Evolutionary conservation across 2,888 invertebrate genomes (phyloP), one percentile per base, ranked within the genome.

Genomic region (Unio pictorum): DNA sequence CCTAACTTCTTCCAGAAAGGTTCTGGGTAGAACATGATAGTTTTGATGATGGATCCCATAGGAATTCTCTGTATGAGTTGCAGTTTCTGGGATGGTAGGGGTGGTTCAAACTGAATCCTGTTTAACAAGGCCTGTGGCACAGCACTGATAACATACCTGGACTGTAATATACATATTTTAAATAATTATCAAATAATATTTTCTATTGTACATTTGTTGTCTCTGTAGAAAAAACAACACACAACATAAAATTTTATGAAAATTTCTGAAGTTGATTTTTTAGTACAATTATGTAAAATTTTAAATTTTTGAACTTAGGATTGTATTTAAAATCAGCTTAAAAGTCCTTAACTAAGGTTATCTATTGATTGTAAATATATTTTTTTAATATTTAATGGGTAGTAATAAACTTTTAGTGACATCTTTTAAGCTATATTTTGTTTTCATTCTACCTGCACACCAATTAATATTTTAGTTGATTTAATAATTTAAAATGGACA

Each of bases 11-110:
- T 83, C 91, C 91, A 91, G 79, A 91, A 91, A 6, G 89, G 72
- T 55, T 78, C 82, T 45, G 87, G 73, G 79, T 91, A 91, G 69
- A 88, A 91, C 67, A 90, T 81, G 61, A 90, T 81, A 23, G 88
- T 88, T 78, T 91, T 91, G 73, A 91, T 86, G 61, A 89, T 86
- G 56, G 85, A 84, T 15, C 90, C 91, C 89, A 90, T 90, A 5
- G 90, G 89, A 71, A 87, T 81, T 56, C 87, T 81, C 76, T 89
- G 88, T 66, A 87, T 81, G 18, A 91, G 81, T 70, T 90, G 89
- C 55, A 80, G 76, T 64, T 88, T 84, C 17, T 84, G 62, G 5
- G 86, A 81, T 4, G 90, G 86, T 55, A 91, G 75, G n/a, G 86
- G 80, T 55, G 91, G 91, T 8, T 81, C 74, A 75, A 88, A 91